These are phyloP conservation scores for Drosophila aff. DNA, from an alignment of 1,140 invertebrate genomes.

Conservation along the genomic window DNA sequence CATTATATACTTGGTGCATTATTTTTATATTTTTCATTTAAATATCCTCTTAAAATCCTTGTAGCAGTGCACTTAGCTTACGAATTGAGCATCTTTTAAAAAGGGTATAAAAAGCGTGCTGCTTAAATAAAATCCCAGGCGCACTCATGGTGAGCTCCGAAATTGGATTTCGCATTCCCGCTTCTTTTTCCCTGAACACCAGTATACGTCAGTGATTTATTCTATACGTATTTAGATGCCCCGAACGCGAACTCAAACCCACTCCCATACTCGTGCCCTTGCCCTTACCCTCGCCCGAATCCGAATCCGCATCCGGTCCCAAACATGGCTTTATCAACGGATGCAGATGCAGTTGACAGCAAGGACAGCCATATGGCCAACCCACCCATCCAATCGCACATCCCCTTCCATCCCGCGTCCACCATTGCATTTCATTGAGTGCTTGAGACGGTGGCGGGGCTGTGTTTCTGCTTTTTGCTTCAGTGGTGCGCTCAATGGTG, in stretches of 20 bases:
- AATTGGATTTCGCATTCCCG: constrained; percentile 68
- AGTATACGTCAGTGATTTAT: constrained; percentile 69
- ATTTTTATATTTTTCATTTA: background rate
- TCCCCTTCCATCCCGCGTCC: constrained; percentile 5
- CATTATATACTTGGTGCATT: background rate
- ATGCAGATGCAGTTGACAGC: constrained; percentile 78
- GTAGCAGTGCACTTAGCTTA: background rate
- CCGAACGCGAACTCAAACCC: constrained; percentile 13
- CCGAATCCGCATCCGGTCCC: constrained; percentile 19
- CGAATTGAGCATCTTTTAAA: background rate
- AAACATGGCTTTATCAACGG: constrained; percentile 74
- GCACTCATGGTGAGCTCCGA: constrained; percentile 42
- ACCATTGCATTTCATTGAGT: constrained; percentile 67
- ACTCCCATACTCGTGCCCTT: constrained; percentile 16
- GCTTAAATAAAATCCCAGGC: constrained; percentile 68
- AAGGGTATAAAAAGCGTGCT: constrained; percentile 33
- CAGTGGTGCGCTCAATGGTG: constrained; percentile 78
- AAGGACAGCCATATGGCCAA: constrained; percentile 49
- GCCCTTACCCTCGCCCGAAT: background rate
- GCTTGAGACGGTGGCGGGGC: constrained; percentile 21
- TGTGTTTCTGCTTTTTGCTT: constrained; percentile 63
- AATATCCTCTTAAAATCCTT: background rate
- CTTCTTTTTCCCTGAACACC: constrained; percentile 20
- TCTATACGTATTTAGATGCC: constrained; percentile 58
- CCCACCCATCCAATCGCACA: background rate